Percentiles rank a stretch among this genome's conserved stretches.
Conservation (phyloP, 2,888 invertebrate species). For the Escarpia spicata region DNA sequence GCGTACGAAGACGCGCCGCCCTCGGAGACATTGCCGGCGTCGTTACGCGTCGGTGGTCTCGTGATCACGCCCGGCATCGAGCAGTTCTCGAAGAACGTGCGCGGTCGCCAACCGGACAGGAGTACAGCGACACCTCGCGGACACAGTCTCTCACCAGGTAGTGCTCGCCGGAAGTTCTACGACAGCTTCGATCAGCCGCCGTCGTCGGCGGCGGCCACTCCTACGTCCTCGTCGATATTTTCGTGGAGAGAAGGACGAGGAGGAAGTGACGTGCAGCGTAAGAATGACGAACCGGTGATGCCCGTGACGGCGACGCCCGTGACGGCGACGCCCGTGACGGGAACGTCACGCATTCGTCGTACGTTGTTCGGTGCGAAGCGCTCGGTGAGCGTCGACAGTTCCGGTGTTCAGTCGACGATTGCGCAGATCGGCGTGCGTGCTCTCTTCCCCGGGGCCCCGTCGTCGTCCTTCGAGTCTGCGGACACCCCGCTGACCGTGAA, state of each 20-base stretch:
- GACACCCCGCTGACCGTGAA: not conserved
- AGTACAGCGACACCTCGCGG: conserved; percentile 18
- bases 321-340: conserved; percentile 20
- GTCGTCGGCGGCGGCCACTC: not conserved
- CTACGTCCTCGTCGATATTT: conserved; percentile 23
- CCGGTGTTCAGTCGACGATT: conserved; percentile 33
- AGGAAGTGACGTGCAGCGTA: conserved; percentile 20
- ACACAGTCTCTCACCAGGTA: conserved; percentile 37
- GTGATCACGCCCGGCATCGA: conserved; percentile 35
- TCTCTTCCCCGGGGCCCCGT: conserved; percentile 38
- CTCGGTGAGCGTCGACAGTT: conserved; percentile 41
- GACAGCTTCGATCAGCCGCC: conserved; percentile 33
- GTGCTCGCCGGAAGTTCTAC: conserved; percentile 40
- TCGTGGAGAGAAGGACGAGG: conserved; percentile 20
- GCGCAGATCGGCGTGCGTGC: conserved; percentile 38
- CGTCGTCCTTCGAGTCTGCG: conserved; percentile 30
- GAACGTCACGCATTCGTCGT: conserved; percentile 28
- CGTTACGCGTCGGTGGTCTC: conserved; percentile 33
- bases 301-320: conserved; percentile 14
- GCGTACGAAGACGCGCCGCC: conserved; percentile 36
- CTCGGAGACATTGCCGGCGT: conserved; percentile 38
- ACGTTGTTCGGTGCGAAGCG: conserved; percentile 41
- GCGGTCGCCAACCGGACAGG: not conserved
- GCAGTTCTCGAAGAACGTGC: not conserved
- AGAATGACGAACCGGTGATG: conserved; percentile 19